Evolutionary conservation across 2,797 vertebrate species (phyloP), one percentile per base, ranked within the genome.

Genomic region (Hippopotamyrus pictus): DNA sequence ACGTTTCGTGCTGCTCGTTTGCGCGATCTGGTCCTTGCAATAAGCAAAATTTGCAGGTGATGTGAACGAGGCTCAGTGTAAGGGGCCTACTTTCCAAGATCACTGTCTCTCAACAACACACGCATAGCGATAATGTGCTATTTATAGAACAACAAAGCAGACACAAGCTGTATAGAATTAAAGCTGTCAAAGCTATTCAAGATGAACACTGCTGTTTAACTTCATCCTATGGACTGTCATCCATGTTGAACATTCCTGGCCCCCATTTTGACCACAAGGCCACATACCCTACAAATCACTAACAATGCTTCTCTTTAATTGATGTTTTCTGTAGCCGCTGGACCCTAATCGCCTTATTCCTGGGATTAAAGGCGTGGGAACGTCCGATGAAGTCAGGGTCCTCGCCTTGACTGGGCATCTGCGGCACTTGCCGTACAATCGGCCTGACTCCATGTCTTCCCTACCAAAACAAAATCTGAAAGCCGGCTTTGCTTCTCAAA

Each of bases 291-390:
- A 92, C 89, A 89, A 93, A 90, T 94, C 88, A 53, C 91, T 90
- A 91, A 92, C 93, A 90, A 92, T 62, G 29, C 92, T 93, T 92
- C 84, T 90, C 92, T 94, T 95, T 96, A 95, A 96, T 95, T 95
- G 94, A 94, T 92, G 93, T 95, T 93, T 94, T 93, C 94, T 93
- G 91, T 92, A 93, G 93, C 92, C 82, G 90, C 22, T 93, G 92
- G 93, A 95, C 93, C 93, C 94, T 95, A 95, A 96, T 96, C 94
- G 95, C 94, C 95, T 94, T 95, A 92, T 95, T 95, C 93, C 90
- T 86, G 92, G 85, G 93, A 95, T 95, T 95, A 95, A 96, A 95
- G 93, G 92, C 92, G 92, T 94, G 91, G 90, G 92, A 94, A 90
- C 93, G 90, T 93, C 95, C 92, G 93, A 89, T 91, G 93, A 93